Evolutionary conservation across 2,113 vertebrate species (phyloP).

Genomic region (Varanus salvator): DNA sequence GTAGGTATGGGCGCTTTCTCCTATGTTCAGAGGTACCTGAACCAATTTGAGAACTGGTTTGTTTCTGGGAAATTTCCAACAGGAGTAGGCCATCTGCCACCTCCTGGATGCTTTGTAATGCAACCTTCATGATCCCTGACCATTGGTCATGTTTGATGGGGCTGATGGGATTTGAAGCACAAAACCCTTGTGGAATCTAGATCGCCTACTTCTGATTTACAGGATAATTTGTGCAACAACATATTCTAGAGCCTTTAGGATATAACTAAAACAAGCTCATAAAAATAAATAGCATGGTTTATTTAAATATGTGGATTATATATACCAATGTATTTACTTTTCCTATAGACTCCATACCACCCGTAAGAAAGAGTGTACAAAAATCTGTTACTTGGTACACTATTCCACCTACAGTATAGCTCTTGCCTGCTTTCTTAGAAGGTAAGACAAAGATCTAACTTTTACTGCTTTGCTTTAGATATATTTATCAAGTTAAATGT

Average conservation of each 20-base stretch:
- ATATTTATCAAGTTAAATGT: background rate
- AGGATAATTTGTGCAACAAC: background rate
- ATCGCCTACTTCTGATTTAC: background rate
- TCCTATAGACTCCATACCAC: conserved; percentile 81
- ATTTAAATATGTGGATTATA: conserved; percentile 64
- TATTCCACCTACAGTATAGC: conserved; percentile 86
- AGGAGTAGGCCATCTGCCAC: too few species aligned
- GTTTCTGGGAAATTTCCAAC: background rate
- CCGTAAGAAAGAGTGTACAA: conserved; percentile 86
- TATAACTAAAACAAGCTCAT: conserved; percentile 18
- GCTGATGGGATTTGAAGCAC: too few species aligned
- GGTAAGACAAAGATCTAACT: conserved; percentile 77
- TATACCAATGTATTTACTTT: conserved; percentile 82
- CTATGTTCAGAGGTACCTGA: conserved; percentile 73
- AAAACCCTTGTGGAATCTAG: too few species aligned
- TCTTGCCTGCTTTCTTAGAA: conserved; percentile 82
- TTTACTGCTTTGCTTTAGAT: conserved; percentile 57
- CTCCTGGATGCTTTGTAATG: too few species aligned
- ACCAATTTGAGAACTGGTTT: conserved; percentile 42
- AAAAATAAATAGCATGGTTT: conserved; percentile 20
- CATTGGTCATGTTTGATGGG: too few species aligned
- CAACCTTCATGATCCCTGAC: too few species aligned
- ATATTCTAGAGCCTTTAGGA: conserved; percentile 10
- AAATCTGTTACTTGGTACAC: conserved; percentile 87
- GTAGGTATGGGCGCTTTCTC: conserved; percentile 17